Conservation (phyloP, 2,113 vertebrate species). For the Actenoides lindsayi region DNA sequence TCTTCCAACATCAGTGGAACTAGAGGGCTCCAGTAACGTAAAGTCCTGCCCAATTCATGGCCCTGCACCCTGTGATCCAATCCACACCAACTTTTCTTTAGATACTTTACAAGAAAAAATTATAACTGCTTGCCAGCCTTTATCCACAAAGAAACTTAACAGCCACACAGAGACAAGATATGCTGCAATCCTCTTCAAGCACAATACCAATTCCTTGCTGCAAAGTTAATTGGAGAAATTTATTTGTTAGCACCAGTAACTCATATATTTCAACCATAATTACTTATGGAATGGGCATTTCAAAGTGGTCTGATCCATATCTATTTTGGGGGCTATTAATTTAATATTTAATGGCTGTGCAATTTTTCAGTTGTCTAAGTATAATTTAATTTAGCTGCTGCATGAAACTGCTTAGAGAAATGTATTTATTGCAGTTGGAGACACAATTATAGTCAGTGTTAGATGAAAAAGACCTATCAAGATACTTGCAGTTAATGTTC, state of each 20-base stretch:
- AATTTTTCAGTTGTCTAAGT: slow-evolving; percentile 22
- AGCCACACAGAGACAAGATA: neutral
- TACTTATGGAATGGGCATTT: slow-evolving; percentile 2
- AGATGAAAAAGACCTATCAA: slow-evolving; percentile 4
- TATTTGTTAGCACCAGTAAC: neutral
- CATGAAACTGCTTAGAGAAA: slow-evolving; percentile 1
- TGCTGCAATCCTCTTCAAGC: neutral
- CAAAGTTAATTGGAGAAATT: neutral
- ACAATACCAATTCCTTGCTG: neutral
- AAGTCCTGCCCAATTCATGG: neutral
- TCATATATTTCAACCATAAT: neutral
- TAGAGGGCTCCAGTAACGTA: neutral
- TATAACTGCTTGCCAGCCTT: neutral
- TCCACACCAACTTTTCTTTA: neutral
- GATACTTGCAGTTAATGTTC: neutral
- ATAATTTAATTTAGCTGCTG: neutral
- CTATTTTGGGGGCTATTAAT: neutral
- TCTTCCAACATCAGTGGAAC: neutral
- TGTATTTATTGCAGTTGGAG: neutral
- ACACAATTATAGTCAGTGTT: neutral
- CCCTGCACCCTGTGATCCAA: neutral
- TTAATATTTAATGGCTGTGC: slow-evolving; percentile 21
- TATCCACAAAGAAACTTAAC: neutral
- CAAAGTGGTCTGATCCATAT: neutral
- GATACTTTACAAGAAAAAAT: neutral